phyloP scores from a whole-genome alignment of 2,888 invertebrate genomes.

The Torymus auratus region DNA sequence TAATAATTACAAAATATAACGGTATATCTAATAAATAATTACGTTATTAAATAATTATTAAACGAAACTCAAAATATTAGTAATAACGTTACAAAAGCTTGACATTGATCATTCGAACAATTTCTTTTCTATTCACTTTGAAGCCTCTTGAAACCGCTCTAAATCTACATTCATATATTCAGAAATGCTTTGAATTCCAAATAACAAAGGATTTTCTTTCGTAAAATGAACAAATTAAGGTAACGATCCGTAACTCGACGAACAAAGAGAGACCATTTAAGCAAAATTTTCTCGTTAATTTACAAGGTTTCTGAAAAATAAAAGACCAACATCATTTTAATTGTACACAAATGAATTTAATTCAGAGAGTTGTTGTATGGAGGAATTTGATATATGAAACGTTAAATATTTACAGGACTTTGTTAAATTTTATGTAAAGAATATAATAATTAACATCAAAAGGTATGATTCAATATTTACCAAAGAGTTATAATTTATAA shows the following conservation, averaged over 20 bases:
- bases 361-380: too few relatives aligned
- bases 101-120: neutral
- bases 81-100: conserved; percentile 12
- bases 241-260: neutral
- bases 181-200: conserved; percentile 3
- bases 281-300: neutral
- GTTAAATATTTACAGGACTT: too few relatives aligned
- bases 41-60: neutral
- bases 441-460: too few relatives aligned
- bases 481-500: too few relatives aligned
- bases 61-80: neutral
- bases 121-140: conserved; percentile 5
- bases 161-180: conserved; percentile 23
- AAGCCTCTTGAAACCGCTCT: neutral
- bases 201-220: conserved; percentile 25
- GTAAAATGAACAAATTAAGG: conserved; percentile 40
- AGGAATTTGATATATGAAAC: too few relatives aligned
- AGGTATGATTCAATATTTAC: too few relatives aligned
- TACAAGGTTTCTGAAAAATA: neutral
- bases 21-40: too few relatives aligned
- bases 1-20: too few relatives aligned
- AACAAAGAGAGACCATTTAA: neutral
- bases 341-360: neutral
- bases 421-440: too few relatives aligned
- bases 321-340: neutral